A percentile compares a stretch with the other conserved stretches of the same genome.
These are phyloP conservation scores for Torymus tubicola DNA, from an alignment of 2,888 invertebrate species.

Conservation along the genomic window DNA sequence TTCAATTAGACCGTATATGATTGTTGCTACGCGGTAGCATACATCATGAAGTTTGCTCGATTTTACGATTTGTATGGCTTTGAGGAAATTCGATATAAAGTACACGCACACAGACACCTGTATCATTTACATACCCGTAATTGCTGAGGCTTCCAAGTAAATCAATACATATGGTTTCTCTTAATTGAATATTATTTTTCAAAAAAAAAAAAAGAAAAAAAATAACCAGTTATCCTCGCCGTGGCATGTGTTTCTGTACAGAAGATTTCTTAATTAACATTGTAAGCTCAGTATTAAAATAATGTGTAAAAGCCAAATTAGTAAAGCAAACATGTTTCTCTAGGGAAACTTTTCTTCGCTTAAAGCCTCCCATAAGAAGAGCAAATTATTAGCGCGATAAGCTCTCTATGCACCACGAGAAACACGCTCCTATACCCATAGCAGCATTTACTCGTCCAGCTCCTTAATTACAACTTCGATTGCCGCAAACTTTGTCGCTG, in stretches of 20 bases:
- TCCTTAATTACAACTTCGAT: not conserved
- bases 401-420: no score
- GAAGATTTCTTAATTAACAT: not conserved
- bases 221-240: no score
- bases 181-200: slow-evolving; percentile 1
- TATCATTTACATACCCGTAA: not conserved
- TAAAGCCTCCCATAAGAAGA: no score
- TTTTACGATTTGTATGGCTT: slow-evolving; percentile 15
- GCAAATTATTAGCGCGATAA: no score
- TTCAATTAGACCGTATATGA: no score
- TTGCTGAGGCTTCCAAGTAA: slow-evolving; percentile 3
- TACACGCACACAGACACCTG: not conserved
- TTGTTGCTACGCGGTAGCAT: not conserved
- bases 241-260: no score
- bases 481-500: not conserved
- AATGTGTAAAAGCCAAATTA: not conserved
- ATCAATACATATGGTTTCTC: slow-evolving; percentile 3
- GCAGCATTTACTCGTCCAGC: not conserved
- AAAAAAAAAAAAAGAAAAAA: no score
- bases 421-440: no score
- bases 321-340: not conserved
- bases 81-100: slow-evolving; percentile 13
- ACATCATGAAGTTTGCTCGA: not conserved
- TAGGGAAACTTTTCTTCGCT: no score
- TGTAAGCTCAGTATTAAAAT: no score